Evolutionary conservation across 2,113 vertebrate species (phyloP).

Genomic region (Petroica traversi): DNA sequence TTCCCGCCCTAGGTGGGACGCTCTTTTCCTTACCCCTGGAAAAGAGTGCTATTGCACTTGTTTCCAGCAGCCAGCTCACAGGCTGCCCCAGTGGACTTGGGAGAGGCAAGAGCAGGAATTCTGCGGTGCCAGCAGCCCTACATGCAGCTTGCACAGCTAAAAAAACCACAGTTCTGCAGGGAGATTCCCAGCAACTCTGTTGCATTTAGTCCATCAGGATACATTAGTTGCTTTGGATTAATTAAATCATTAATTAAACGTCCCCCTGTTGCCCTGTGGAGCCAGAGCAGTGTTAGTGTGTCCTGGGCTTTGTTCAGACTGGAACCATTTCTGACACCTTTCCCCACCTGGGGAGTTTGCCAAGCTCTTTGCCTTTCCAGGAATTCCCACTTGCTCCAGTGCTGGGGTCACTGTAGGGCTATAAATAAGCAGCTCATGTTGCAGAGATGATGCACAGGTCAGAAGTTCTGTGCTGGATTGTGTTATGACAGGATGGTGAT

Average conservation of each 20-base stretch:
- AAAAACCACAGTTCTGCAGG: fast-evolving
- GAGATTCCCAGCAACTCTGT: background rate
- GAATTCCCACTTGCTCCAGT: background rate
- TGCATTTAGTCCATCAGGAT: background rate
- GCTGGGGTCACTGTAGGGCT: background rate
- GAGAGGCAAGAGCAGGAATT: background rate
- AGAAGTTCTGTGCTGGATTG: background rate
- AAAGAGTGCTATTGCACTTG: background rate
- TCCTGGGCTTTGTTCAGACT: background rate
- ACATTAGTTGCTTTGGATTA: background rate
- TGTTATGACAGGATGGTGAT: background rate
- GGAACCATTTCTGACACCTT: background rate
- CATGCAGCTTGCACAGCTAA: fast-evolving
- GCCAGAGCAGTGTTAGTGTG: background rate
- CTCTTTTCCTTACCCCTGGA: background rate
- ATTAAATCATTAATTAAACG: fast-evolving
- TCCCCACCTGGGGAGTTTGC: background rate
- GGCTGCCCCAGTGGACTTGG: fast-evolving
- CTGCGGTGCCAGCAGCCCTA: background rate
- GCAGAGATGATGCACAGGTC: background rate
- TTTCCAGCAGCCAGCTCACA: background rate
- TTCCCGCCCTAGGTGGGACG: background rate
- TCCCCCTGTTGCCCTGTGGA: background rate
- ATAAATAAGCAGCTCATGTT: background rate
- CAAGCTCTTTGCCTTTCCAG: background rate